These are phyloP conservation scores for Agrilus biguttatus DNA, from an alignment of 2,888 invertebrate species.

Conservation along the genomic window DNA sequence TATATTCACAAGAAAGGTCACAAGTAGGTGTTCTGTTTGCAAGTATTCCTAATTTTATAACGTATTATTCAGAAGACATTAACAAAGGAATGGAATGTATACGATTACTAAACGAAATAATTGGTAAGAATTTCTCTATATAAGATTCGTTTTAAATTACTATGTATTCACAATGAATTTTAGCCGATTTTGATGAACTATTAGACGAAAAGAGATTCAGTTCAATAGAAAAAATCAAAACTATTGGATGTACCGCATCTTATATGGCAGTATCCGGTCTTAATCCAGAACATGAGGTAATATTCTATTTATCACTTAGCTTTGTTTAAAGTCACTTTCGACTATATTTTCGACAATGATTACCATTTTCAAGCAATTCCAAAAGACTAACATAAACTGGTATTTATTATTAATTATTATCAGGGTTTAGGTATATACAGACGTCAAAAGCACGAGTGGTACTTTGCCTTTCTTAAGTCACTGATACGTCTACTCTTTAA, in stretches of 20 bases:
- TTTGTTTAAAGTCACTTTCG: no score
- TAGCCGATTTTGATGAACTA: conserved; percentile 81
- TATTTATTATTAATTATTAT: no score
- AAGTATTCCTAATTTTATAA: conserved; percentile 93
- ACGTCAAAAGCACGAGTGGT: no score
- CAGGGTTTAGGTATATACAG: no score
- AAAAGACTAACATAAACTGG: no score
- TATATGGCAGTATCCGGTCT: conserved; percentile 95
- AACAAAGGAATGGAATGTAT: conserved; percentile 98
- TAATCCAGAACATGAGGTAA: conserved; percentile 59
- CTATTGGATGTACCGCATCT: conserved; percentile 70
- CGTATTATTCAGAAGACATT: conserved; percentile 94
- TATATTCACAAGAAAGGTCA: conserved; percentile 70
- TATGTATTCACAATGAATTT: conserved; percentile 13
- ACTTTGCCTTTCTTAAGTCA: no score
- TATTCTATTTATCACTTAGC: neutral
- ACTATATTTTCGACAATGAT: no score
- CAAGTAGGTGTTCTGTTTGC: conserved; percentile 94
- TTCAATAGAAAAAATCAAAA: conserved; percentile 89
- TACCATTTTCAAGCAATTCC: no score
- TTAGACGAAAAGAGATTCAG: conserved; percentile 74
- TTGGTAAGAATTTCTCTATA: conserved; percentile 46
- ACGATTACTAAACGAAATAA: conserved; percentile 92
- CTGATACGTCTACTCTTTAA: no score
- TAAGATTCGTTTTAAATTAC: neutral